Base-by-base conservation (phyloP, 2,797 vertebrate species). In the Thaleichthys pacificus region DNA sequence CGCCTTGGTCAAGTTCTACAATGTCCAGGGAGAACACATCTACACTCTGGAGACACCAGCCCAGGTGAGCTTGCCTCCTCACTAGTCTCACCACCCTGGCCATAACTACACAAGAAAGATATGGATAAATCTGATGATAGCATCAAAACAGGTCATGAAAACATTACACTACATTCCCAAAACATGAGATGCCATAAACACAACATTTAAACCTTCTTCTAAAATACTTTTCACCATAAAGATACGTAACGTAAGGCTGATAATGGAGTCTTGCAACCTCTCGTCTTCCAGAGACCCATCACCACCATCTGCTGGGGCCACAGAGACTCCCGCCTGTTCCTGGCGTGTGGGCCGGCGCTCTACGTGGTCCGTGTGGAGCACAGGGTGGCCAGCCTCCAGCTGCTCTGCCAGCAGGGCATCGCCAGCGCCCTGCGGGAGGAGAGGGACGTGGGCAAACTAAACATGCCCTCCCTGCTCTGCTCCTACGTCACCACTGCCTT, bases 251-350 rank as follows among this genome's bases (percentile, higher is more conserved):
- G 42, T 47, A 2, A 47, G 63, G 32, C 63, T 32, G 47, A 67
- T 26, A 51, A 21, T 19, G 15, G 15, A 14, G 15, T 47, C 22
- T 58, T 58, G n/a, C 78, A 66, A 47, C 62, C 9, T 17, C 42
- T 2, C 72, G 57, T 73, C 62, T 83, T 89, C 24, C 93, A 99
- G 98, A 95, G 97, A 80, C 96, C 97, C 81, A 98, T 99, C 82
- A 97, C 96, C 84, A 98, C 97, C 9, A 97, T 99, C 87, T 99
- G 98, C 79, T 99, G 98, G 98, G 98, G 98, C 73, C 98, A 99
- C 89, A 93, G 97, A 82, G 97, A 99, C 81, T 98, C 97, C 0
- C 94, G 98, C n/a, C 93, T 99, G 80, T 95, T 99, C 85, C 94
- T 99, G 77, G 97, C 98, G 0, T 99, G 97, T 0, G 98, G 98